Conservation (phyloP, 2,113 vertebrate species). For the Chaetops frenatus region DNA sequence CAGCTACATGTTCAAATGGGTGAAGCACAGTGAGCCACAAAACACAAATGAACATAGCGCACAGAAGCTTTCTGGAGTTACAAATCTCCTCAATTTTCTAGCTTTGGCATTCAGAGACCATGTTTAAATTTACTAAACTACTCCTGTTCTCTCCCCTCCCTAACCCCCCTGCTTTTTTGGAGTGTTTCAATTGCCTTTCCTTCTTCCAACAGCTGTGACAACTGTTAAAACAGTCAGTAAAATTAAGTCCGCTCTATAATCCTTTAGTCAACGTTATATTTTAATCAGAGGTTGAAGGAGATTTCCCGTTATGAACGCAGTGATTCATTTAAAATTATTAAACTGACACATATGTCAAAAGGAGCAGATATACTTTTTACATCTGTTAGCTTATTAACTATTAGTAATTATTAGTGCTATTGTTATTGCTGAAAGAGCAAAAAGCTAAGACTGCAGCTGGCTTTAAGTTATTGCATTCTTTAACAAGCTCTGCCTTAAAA, state of each 20-base stretch:
- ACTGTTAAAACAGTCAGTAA: conserved; percentile 86
- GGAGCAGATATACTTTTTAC: conserved; percentile 70
- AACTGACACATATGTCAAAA: conserved; percentile 75
- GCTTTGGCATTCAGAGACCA: conserved; percentile 24
- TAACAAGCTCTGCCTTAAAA: conserved; percentile 63
- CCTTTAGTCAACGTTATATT: conserved; percentile 82
- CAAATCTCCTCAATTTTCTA: conserved; percentile 29
- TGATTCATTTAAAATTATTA: conserved; percentile 76
- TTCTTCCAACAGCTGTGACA: conserved; percentile 82
- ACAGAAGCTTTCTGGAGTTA: conserved; percentile 5
- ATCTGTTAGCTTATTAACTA: conserved; percentile 70
- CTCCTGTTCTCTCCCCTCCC: background rate
- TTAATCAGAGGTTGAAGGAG: conserved; percentile 81
- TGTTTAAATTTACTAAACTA: conserved; percentile 58
- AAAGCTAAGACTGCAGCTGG: conserved; percentile 47
- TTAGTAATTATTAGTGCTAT: conserved; percentile 56
- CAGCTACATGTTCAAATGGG: background rate
- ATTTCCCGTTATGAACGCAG: conserved; percentile 65
- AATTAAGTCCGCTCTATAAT: conserved; percentile 82
- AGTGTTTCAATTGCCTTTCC: conserved; percentile 76
- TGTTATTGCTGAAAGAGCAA: conserved; percentile 53
- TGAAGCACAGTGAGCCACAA: conserved; percentile 11
- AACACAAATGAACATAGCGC: background rate
- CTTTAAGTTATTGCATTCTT: conserved; percentile 67
- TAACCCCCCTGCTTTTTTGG: conserved; percentile 31